Evolutionary conservation across 2,797 vertebrate species (phyloP), one percentile per base, ranked within the genome.

Genomic region (Petrocephalus sullivani): DNA sequence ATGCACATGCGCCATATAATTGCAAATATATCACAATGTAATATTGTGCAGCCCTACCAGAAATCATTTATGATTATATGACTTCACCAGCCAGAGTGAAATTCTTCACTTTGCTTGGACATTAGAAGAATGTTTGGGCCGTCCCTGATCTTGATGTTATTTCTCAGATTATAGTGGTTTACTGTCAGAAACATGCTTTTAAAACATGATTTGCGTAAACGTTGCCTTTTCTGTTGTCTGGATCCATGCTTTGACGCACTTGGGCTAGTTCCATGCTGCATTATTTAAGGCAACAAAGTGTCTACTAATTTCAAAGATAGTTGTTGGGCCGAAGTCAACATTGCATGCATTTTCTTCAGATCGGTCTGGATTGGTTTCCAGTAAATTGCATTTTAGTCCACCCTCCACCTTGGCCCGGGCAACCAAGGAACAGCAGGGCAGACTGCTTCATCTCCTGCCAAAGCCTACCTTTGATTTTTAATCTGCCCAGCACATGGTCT

Each of bases 361-460:
- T 92, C 78, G 90, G 91, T 90, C 85, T 88, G 90, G 91, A 90
- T 87, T 78, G 88, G 75, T 93, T 93, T 93, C 91, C 92, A 91
- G 90, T 57, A 58, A 86, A 83, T 46, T 21, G 41, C 41, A 46
- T 83, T 83, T n/a, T 46, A 83, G 81, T 53, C 49, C 49, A 23
- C n/a, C 81, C 81, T 83, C 21, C 49, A 83, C 21, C 41, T 83
- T 83, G 8, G 81, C 46, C 49, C 41, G 46, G 71, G 33, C 41
- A 78, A 78, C 71, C 71, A 78, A 19, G 53, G 91, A 93, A 95
- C 95, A 90, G 46, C 21, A 53, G 33, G 28, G 84, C 84, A 46
- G 84, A 0, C 6, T 86, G 92, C 92, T 94, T 96, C 88, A 95
- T 95, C 95, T 92, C 16, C 0, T 94, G 95, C 95, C 95, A 94